These are phyloP conservation scores for Hypotaenidia philippensis DNA, from an alignment of 2,797 vertebrate genomes.

Conservation along the genomic window DNA sequence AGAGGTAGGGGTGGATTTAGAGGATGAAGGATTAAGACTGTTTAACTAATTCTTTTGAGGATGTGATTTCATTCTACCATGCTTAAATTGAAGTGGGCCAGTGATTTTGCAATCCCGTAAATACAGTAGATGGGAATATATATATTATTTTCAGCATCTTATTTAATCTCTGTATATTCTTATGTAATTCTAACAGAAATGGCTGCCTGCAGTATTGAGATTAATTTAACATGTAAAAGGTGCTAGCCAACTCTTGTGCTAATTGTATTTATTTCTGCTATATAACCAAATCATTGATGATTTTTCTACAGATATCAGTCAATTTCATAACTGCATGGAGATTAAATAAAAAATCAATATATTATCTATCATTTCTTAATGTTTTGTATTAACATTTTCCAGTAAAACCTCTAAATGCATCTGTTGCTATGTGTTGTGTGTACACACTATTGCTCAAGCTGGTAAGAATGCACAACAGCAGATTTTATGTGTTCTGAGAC, in stretches of 20 bases:
- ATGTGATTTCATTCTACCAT: constrained; percentile 41
- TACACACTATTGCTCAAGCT: not conserved
- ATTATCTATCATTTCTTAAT: not conserved
- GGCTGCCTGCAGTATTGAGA: not conserved
- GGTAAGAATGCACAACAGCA: not conserved
- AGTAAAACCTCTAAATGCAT: not conserved
- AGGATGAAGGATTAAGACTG: constrained; percentile 40
- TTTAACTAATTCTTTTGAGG: constrained; percentile 56
- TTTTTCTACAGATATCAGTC: not conserved
- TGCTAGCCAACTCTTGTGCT: not conserved
- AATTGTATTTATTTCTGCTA: not conserved
- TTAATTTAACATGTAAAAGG: not conserved
- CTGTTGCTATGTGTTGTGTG: not conserved
- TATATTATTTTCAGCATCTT: constrained; percentile 11
- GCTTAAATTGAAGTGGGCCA: constrained; percentile 37
- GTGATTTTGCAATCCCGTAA: not conserved
- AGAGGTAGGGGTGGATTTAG: constrained; percentile 60
- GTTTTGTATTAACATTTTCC: not conserved
- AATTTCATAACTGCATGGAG: not conserved
- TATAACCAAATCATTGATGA: not conserved
- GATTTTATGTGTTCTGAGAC: not conserved
- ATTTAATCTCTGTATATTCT: not conserved
- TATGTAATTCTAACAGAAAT: not conserved
- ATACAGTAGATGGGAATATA: not conserved
- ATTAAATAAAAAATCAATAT: not conserved